Conservation (phyloP, 2,888 invertebrate genomes). For the Megamerina dolium region DNA sequence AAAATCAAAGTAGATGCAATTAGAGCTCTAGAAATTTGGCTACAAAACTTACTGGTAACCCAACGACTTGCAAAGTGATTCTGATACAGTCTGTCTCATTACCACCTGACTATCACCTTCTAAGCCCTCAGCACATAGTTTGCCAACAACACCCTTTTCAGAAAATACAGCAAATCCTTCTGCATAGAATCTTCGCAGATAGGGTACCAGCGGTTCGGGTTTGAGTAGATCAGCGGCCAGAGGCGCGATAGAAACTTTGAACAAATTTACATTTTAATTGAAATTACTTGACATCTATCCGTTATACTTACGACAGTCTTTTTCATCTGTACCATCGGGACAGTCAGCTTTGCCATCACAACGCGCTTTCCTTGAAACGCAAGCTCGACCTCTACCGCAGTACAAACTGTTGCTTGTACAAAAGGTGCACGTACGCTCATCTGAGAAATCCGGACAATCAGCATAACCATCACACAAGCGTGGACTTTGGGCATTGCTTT, state of each 20-base stretch:
- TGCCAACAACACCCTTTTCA: conserved; percentile 73
- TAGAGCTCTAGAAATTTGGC: neutral
- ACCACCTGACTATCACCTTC: conserved; percentile 54
- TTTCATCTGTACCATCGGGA: conserved; percentile 80
- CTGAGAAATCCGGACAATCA: conserved; percentile 77
- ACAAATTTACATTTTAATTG: conserved; percentile 18
- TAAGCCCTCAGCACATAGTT: conserved; percentile 74
- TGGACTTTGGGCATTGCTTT: conserved; percentile 66
- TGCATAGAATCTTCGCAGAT: conserved; percentile 62
- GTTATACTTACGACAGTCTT: conserved; percentile 69
- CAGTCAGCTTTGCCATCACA: conserved; percentile 82
- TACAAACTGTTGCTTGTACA: conserved; percentile 68
- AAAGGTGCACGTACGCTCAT: conserved; percentile 74
- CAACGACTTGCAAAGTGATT: conserved; percentile 70
- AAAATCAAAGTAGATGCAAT: neutral
- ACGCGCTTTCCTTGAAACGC: conserved; percentile 63
- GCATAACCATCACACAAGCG: conserved; percentile 80
- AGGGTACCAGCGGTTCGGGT: conserved; percentile 62
- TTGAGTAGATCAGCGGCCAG: conserved; percentile 60
- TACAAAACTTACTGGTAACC: conserved; percentile 62
- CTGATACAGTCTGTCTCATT: conserved; percentile 61
- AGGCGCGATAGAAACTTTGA: conserved; percentile 68
- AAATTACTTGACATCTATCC: neutral
- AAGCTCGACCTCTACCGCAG: conserved; percentile 72
- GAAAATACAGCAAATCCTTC: conserved; percentile 82